Percentiles rank a stretch among this genome's conserved stretches.
phyloP scores from a whole-genome alignment of 2,888 invertebrate species.

The Drosophila eohydei region DNA sequence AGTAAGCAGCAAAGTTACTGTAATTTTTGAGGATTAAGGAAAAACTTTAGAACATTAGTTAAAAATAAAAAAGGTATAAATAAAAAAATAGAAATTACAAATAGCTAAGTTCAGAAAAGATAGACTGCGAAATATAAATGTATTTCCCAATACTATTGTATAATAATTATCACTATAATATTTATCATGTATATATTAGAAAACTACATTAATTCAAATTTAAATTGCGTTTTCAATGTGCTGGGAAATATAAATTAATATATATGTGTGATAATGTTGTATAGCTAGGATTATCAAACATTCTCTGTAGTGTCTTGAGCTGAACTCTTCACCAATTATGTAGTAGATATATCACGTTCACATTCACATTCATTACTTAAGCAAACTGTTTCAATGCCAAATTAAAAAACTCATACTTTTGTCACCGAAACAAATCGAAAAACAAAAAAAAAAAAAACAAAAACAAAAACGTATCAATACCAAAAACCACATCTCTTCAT shows the following conservation, averaged over 20 bases:
- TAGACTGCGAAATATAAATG: neutral
- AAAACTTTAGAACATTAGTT: neutral
- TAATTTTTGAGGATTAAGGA: neutral
- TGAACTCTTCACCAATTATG: slow-evolving; percentile 8
- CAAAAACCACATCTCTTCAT: slow-evolving; percentile 51
- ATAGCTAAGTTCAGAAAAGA: neutral
- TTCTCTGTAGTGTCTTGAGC: slow-evolving; percentile 42
- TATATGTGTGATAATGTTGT: slow-evolving; percentile 9
- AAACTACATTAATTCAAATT: neutral
- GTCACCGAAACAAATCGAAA: slow-evolving; percentile 64
- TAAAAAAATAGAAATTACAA: neutral
- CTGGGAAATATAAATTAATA: neutral
- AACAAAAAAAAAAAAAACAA: slow-evolving; percentile 26
- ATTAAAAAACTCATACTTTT: slow-evolving; percentile 71
- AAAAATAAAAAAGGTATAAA: too few relatives aligned
- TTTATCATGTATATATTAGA: neutral
- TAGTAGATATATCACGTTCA: slow-evolving; percentile 21
- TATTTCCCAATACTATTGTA: neutral
- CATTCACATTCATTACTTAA: slow-evolving; percentile 35
- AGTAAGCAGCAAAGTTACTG: neutral
- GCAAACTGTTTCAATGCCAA: slow-evolving; percentile 37
- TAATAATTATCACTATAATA: neutral
- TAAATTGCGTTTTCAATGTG: neutral
- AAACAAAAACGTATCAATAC: slow-evolving; percentile 40
- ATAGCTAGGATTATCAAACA: slow-evolving; percentile 17